These are phyloP conservation scores for Hypotaenidia philippensis DNA, from an alignment of 2,797 vertebrate species.

Conservation along the genomic window DNA sequence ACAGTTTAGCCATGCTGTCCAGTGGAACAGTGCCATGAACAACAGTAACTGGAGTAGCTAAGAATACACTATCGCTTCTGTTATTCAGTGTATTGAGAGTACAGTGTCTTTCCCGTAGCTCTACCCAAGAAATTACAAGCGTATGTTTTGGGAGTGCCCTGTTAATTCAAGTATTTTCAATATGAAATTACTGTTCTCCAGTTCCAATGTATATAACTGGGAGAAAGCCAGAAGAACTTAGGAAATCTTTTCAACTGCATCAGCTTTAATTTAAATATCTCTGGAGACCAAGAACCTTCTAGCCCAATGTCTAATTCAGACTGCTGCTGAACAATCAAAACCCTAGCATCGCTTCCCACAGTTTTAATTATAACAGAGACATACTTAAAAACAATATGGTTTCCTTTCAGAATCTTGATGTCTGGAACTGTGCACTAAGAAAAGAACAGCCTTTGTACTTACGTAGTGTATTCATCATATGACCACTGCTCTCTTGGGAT, in stretches of 20 bases:
- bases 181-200: constrained; percentile 50
- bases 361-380: constrained; percentile 64
- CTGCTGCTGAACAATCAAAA: constrained; percentile 42
- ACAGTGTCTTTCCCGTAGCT: neutral
- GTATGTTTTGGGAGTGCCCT: constrained; percentile 14
- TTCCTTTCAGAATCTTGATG: constrained; percentile 58
- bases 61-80: neutral
- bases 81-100: neutral
- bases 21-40: neutral
- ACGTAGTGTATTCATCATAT: constrained; percentile 95
- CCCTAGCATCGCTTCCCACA: constrained; percentile 56
- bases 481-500: constrained; percentile 83
- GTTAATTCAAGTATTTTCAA: constrained; percentile 16
- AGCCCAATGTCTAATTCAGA: constrained; percentile 53
- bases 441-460: constrained; percentile 79
- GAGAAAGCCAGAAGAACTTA: constrained; percentile 23
- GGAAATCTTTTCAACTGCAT: constrained; percentile 32
- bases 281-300: constrained; percentile 24
- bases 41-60: neutral
- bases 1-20: neutral
- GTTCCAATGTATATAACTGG: neutral
- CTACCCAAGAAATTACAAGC: constrained; percentile 20
- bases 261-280: constrained; percentile 58
- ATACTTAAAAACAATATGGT: constrained; percentile 66
- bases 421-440: constrained; percentile 59